Base-by-base conservation (phyloP, 2,797 vertebrate species). In the Phaenicophaeus curvirostris region DNA sequence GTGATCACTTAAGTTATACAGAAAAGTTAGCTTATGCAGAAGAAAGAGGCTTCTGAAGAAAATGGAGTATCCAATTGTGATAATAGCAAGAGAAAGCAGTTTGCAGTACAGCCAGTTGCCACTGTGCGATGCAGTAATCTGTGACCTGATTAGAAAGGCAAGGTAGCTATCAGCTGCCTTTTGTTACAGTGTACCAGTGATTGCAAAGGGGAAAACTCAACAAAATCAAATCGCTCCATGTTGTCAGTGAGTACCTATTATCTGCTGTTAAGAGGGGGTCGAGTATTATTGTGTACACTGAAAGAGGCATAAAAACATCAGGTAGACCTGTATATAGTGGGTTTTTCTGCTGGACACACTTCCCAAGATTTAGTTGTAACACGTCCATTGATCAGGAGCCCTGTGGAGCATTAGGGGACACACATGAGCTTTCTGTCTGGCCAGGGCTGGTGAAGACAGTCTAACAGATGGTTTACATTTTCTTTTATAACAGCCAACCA, bases 111-210 rank as follows among this genome's bases (percentile, higher is more conserved):
- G 35, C 19, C 0, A 1, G 17, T 13, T 39, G 28, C 28, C 7
- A 3, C 46, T 0, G 0, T 37, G 50, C 0, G 1, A 41, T 21
- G 66, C 84, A 82, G 28, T 25, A 41, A 55, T 65, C 54, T 6
- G 7, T n/a, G 35, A 57, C 55, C 55, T 37, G 73, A 67, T n/a
- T 33, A 93, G 61, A 50, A 71, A 84, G 37, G 25, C 61, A 80
- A 44, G 15, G 65, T 16, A 85, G n/a, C n/a, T 68, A 61, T 35
- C 71, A 76, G 55, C 48, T 73, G 59, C 20, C 31, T 87, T 55
- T 46, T 68, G 62, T 67, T 67, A 53, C 48, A 31, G 51, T 2
- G 4, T 37, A 59, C 31, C 48, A 30, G 54, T 39, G 50, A 57
- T 25, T 78, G 68, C 51, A 68, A 87, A 81, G 17, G 30, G 31